These are phyloP conservation scores for Limonius californicus DNA, from an alignment of 1,140 invertebrate genomes.

Conservation along the genomic window DNA sequence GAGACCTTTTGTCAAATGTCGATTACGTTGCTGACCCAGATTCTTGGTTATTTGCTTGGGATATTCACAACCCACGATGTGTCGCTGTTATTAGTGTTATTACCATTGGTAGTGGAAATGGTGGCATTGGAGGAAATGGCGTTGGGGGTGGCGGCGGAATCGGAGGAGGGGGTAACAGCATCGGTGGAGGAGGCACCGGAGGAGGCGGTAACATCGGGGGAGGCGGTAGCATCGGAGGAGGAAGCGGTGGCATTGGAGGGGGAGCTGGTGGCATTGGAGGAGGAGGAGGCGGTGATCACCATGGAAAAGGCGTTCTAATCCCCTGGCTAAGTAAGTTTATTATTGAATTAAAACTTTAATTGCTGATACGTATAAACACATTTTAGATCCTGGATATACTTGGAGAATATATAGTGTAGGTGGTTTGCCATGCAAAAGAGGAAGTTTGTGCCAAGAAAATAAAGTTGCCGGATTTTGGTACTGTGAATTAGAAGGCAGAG, in stretches of 20 bases:
- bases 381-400: conserved; percentile 21
- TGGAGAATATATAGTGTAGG: conserved; percentile 73
- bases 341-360: not conserved
- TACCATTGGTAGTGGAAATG: not conserved
- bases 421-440: conserved; percentile 69
- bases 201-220: not conserved
- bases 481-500: conserved; percentile 69
- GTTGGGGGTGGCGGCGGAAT: not conserved
- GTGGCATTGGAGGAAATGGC: not conserved
- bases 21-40: conserved; percentile 61
- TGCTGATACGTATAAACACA: not conserved
- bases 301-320: not conserved
- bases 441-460: conserved; percentile 66
- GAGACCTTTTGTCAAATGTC: conserved; percentile 61
- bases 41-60: conserved; percentile 63
- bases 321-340: not conserved
- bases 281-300: not conserved
- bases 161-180: not conserved
- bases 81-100: conserved; percentile 26
- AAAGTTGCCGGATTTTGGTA: conserved; percentile 71
- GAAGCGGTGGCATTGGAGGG: not conserved
- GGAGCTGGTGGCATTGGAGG: not conserved
- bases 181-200: not conserved
- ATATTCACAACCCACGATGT: conserved; percentile 48
- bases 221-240: not conserved